Percentiles rank a stretch among this genome's conserved stretches.
These are phyloP conservation scores for Eidolon dupreanum DNA, from an alignment of 2,797 vertebrate species.

Conservation along the genomic window DNA sequence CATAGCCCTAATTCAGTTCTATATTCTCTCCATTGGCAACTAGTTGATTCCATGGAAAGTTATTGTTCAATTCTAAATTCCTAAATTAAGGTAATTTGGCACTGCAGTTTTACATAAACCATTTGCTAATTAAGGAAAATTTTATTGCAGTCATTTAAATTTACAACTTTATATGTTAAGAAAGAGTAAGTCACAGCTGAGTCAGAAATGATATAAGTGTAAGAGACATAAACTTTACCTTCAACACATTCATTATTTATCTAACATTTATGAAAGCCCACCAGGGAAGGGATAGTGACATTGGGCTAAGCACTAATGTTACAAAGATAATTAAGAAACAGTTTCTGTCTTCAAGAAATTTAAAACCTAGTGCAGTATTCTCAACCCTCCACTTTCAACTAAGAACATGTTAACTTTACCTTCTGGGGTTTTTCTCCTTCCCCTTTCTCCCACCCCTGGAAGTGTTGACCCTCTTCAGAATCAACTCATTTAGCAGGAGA, in stretches of 20 bases:
- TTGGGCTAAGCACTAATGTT: not conserved
- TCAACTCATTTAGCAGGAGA: not conserved
- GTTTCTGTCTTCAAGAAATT: not conserved
- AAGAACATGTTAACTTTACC: not conserved
- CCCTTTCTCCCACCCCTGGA: not conserved
- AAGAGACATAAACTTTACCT: not conserved
- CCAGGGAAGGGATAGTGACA: not conserved
- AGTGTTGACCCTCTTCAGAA: not conserved
- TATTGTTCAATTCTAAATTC: not conserved
- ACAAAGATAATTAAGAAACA: not conserved
- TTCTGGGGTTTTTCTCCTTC: not conserved
- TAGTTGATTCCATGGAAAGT: not conserved
- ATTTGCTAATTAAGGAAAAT: conserved; percentile 8
- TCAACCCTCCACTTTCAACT: not conserved
- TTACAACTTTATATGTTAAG: not conserved
- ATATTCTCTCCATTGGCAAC: not conserved
- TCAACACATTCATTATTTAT: not conserved
- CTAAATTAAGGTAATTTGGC: not conserved
- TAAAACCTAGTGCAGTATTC: not conserved
- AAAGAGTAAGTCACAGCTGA: conserved; percentile 15
- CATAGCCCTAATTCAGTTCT: not conserved
- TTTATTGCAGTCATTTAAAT: not conserved
- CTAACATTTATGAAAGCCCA: conserved; percentile 9
- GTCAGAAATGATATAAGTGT: not conserved
- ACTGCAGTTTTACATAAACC: not conserved